Conservation (phyloP, 2,113 vertebrate species). For the Myanophis thanlyinensis region DNA sequence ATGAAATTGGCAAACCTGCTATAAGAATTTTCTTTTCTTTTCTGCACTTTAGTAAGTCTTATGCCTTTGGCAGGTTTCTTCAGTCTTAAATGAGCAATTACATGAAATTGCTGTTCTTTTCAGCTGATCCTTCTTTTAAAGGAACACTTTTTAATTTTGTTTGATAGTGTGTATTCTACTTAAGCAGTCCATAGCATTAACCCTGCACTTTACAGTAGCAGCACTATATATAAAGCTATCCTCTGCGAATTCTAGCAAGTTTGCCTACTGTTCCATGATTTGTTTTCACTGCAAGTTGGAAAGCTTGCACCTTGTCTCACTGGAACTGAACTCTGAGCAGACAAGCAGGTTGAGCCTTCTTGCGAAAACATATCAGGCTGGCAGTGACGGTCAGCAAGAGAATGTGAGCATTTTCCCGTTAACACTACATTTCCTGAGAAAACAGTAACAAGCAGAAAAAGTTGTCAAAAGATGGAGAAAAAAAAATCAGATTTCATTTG, state of each 20-base stretch:
- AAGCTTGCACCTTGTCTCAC: conserved; percentile 33
- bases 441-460: conserved; percentile 27
- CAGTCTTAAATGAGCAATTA: conserved; percentile 42
- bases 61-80: neutral
- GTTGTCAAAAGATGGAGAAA: conserved; percentile 26
- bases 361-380: conserved; percentile 18
- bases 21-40: conserved; percentile 38
- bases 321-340: conserved; percentile 6
- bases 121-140: conserved; percentile 42
- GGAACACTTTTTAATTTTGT: conserved; percentile 29
- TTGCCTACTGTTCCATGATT: conserved; percentile 59
- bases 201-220: conserved; percentile 39
- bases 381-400: neutral
- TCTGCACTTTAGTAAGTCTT: neutral
- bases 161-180: conserved; percentile 24
- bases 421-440: neutral
- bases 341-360: neutral
- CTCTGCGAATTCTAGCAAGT: conserved; percentile 46
- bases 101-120: conserved; percentile 11
- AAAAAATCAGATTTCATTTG: neutral
- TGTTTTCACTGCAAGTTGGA: conserved; percentile 54
- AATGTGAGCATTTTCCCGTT: neutral
- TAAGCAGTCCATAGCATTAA: conserved; percentile 35
- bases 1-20: conserved; percentile 26
- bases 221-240: conserved; percentile 41